Evolutionary conservation across 1,140 invertebrate species (phyloP), one percentile per base, ranked within the genome.

Genomic region (Drosophila lacteicornis): DNA sequence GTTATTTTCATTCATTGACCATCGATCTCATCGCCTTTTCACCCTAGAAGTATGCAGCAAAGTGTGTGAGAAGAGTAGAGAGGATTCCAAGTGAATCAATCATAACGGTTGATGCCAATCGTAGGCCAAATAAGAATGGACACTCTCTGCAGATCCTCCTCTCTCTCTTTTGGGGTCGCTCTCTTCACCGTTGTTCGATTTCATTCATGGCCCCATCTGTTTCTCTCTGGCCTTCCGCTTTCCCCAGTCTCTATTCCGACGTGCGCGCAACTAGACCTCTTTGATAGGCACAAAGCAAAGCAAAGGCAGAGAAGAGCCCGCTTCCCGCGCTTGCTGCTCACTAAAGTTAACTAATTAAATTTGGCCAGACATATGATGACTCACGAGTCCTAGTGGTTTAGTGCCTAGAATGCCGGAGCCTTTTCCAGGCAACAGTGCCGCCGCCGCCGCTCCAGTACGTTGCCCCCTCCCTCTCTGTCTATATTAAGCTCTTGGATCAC

Each of bases 201-300:
- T 76, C 74, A 76, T 76, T 76, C 59, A 76, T 76, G 71, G 71
- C 73, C 75, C 73, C 75, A 77, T 76, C 60, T 75, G 73, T 51
- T 77, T 68, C 56, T 58, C 36, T 58, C 36, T 40, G 56, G 43
- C 42, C 8, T 36, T 69, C 68, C 60, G 82, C 78, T 74, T 80
- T 66, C 49, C 80, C 53, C 62, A 88, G 77, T 88, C 84, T 90
- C 85, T 88, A 79, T 84, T 77, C 51, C 61, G 74, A 84, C 77
- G 80, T 88, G 87, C 80, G 84, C 84, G 84, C 74, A 88, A 90
- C 80, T 75, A 88, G 77, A 80, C 76, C 77, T 69, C 40, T 40
- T n/a, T 17, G 22, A 19, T 43, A 50, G 50, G 62, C 30, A 30
- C 36, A 46, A 56, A 55, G 63, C 62, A 68, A 40, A 47, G 56